Conservation (phyloP, 1,140 invertebrate genomes). For the Lutraria rhynchaena region DNA sequence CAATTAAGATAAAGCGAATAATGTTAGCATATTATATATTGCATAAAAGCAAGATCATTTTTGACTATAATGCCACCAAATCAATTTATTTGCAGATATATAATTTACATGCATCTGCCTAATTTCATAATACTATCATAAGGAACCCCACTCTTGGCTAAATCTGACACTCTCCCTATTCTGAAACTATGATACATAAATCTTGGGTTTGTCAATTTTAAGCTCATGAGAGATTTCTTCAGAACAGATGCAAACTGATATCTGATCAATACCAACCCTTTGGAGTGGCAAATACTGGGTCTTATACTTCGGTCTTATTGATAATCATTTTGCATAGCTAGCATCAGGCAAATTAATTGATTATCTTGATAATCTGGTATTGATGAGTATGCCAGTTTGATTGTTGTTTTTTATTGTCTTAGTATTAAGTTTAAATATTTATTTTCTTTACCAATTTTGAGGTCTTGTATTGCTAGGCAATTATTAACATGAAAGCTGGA, state of each 20-base stretch:
- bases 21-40: background rate
- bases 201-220: background rate
- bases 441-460: too few species aligned
- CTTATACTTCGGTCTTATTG: too few species aligned
- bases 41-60: background rate
- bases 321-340: too few species aligned
- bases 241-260: slow-evolving; percentile 2
- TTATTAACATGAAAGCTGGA: too few species aligned
- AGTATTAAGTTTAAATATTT: too few species aligned
- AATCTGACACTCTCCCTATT: background rate
- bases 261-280: background rate
- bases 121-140: background rate
- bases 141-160: background rate
- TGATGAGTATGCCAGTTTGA: too few species aligned
- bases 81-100: background rate
- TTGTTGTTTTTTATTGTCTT: too few species aligned
- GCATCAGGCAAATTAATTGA: too few species aligned
- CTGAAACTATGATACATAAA: slow-evolving; percentile 1
- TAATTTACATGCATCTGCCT: background rate
- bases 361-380: too few species aligned
- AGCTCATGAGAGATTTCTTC: background rate
- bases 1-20: background rate
- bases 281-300: background rate
- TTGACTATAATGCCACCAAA: too few species aligned
- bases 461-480: too few species aligned